A percentile compares a stretch with the other conserved stretches of the same genome.
Evolutionary conservation across 1,140 invertebrate species (phyloP).

Genomic region (Pemphigus obesinymphae): DNA sequence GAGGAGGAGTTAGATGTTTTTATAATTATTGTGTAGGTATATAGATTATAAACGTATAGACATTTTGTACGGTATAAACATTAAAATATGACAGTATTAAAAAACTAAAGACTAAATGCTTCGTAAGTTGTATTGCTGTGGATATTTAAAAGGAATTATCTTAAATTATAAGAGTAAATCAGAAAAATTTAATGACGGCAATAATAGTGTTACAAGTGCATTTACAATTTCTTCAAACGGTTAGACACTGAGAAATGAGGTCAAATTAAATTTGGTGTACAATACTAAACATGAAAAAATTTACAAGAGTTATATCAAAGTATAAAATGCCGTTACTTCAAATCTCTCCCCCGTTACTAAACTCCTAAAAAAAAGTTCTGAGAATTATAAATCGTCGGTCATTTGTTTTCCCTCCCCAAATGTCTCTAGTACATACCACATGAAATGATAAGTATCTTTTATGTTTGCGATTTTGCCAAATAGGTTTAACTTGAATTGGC

Average conservation of each 20-base stretch:
- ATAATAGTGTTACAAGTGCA: background rate
- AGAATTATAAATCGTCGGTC: background rate
- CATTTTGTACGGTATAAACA: no score
- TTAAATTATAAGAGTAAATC: no score
- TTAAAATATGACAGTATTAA: no score
- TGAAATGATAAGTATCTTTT: background rate
- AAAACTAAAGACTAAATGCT: no score
- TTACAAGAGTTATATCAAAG: background rate
- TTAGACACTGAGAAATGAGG: background rate
- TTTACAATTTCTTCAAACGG: background rate
- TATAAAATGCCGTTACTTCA: background rate
- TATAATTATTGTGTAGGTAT: no score
- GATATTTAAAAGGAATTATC: no score
- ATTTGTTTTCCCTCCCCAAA: background rate
- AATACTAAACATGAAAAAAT: background rate
- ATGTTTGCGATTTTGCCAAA: slow-evolving; percentile 3
- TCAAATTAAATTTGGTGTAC: background rate
- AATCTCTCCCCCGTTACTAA: no score
- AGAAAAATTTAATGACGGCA: background rate
- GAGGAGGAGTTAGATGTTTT: no score
- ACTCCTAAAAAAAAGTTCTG: background rate
- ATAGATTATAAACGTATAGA: no score
- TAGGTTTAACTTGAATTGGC: slow-evolving; percentile 1
- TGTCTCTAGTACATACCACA: background rate
- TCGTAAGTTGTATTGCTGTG: no score